A percentile compares a stretch with the other conserved stretches of the same genome.
Evolutionary conservation across 2,888 invertebrate genomes (phyloP).

Genomic region (Heteromyza rotundicornis): DNA sequence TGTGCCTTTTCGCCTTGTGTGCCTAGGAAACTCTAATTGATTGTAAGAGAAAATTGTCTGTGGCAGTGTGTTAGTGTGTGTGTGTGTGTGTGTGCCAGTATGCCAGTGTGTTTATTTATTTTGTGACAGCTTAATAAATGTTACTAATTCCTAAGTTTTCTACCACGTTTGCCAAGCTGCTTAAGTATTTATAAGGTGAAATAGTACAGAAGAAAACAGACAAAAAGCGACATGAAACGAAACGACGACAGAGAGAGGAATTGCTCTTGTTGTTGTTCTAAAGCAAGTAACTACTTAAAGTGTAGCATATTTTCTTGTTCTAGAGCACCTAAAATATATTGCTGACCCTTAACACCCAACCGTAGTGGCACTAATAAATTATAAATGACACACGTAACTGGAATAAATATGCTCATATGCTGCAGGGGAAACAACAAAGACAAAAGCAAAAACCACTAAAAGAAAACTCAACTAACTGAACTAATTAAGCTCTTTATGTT

Average conservation of each 20-base stretch:
- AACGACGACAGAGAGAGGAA: too few species aligned
- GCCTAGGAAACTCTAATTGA: conserved; percentile 45
- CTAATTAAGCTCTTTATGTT: conserved; percentile 44
- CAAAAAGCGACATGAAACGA: conserved; percentile 35
- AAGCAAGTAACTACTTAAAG: conserved; percentile 32
- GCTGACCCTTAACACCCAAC: conserved; percentile 22
- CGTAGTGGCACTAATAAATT: conserved; percentile 49
- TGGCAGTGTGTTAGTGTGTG: conserved; percentile 16
- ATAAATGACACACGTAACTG: conserved; percentile 51
- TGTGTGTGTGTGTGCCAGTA: conserved; percentile 7
- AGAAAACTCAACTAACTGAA: conserved; percentile 40
- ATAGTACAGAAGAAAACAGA: conserved; percentile 24
- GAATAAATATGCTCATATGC: conserved; percentile 19
- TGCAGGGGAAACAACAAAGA: conserved; percentile 16
- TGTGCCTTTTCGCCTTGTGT: too few species aligned
- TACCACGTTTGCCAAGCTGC: conserved; percentile 27
- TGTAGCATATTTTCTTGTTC: conserved; percentile 32
- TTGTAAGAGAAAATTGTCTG: conserved; percentile 32
- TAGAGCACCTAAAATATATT: neutral
- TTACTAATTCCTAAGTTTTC: conserved; percentile 21
- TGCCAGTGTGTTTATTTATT: conserved; percentile 5
- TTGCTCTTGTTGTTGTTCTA: too few species aligned
- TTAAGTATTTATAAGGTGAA: conserved; percentile 52
- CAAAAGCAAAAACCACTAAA: conserved; percentile 14
- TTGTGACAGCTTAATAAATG: conserved; percentile 50